A percentile compares a stretch with the other conserved stretches of the same genome.
Conservation (phyloP, 2,888 invertebrate species). For the Agrotis segetum region DNA sequence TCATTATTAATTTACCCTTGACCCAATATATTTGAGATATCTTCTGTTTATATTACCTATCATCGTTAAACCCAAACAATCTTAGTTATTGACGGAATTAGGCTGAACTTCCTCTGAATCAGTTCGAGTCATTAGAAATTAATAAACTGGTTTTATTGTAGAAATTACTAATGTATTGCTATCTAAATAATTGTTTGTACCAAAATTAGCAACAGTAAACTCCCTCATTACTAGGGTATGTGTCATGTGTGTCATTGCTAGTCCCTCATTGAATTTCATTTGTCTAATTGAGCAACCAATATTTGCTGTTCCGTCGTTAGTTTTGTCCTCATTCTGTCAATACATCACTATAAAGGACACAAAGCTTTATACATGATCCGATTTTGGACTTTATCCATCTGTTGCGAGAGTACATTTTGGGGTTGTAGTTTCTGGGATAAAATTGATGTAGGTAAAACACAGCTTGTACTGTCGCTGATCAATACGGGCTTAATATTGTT, state of each 20-base stretch:
- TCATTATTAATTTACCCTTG: too few species aligned
- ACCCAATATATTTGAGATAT: too few species aligned
- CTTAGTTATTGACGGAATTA: neutral
- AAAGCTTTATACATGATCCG: constrained; percentile 63
- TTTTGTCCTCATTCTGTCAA: constrained; percentile 86
- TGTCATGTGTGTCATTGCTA: constrained; percentile 61
- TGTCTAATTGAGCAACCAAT: constrained; percentile 86
- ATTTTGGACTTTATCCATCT: constrained; percentile 66
- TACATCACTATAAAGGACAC: constrained; percentile 83
- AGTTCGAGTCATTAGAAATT: neutral
- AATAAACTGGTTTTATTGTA: too few species aligned
- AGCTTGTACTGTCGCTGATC: constrained; percentile 66
- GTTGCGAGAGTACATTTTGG: constrained; percentile 59
- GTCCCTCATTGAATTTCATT: constrained; percentile 78
- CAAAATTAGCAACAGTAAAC: constrained; percentile 36
- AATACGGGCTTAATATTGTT: constrained; percentile 76
- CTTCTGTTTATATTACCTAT: too few species aligned
- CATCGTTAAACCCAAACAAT: too few species aligned
- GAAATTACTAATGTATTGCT: neutral
- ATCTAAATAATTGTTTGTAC: neutral
- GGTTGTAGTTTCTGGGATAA: constrained; percentile 57
- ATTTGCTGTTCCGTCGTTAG: constrained; percentile 87
- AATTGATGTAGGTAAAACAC: constrained; percentile 70
- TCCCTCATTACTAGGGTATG: constrained; percentile 65
- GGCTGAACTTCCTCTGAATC: neutral